Percentiles rank a stretch among this genome's conserved stretches.
phyloP scores from a whole-genome alignment of 2,888 invertebrate genomes.

The Eupithecia subfuscata region DNA sequence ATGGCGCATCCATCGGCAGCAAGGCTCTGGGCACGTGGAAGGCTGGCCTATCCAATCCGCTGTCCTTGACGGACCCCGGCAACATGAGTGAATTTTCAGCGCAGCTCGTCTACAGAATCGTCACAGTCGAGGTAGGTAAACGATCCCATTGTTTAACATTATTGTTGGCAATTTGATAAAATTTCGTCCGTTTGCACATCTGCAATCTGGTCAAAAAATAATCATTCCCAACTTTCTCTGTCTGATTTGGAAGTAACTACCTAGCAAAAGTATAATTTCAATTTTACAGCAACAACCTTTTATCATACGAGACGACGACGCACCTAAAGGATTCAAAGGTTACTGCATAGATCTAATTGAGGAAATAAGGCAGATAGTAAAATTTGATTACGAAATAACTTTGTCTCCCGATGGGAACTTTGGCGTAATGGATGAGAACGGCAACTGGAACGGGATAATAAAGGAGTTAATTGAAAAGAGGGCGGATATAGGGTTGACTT shows the following conservation, averaged over 20 bases:
- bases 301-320: conserved; percentile 87
- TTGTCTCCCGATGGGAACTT: conserved; percentile 92
- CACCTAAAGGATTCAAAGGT: conserved; percentile 89
- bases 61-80: conserved; percentile 86
- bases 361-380: conserved; percentile 91
- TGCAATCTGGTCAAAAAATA: conserved; percentile 70
- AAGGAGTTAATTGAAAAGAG: conserved; percentile 91
- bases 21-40: conserved; percentile 90
- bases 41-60: conserved; percentile 87
- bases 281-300: conserved; percentile 90
- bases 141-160: conserved; percentile 69
- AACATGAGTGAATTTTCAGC: conserved; percentile 90
- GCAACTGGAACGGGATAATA: conserved; percentile 94
- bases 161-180: conserved; percentile 65
- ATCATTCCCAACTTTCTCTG: conserved; percentile 50
- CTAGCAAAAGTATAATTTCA: neutral
- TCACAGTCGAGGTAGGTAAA: conserved; percentile 90
- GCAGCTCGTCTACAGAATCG: conserved; percentile 93
- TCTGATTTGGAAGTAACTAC: conserved; percentile 44
- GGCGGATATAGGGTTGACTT: conserved; percentile 97
- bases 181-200: conserved; percentile 62
- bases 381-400: conserved; percentile 95
- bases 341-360: conserved; percentile 98
- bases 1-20: conserved; percentile 89
- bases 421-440: conserved; percentile 94